Evolutionary conservation across 1,140 invertebrate genomes (phyloP).

Genomic region (Eriosoma lanigerum): DNA sequence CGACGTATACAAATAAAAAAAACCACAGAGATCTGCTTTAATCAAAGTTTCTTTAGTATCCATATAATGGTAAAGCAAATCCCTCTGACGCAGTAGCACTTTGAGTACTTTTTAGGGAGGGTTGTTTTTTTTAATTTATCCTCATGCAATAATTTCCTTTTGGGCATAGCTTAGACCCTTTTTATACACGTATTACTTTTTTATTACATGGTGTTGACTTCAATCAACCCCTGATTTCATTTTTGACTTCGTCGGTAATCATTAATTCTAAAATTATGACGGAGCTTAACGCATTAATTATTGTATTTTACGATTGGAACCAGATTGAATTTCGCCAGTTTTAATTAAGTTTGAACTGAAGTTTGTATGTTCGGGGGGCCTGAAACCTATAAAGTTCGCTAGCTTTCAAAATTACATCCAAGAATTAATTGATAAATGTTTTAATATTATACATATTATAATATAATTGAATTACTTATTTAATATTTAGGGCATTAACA

Average conservation of each 20-base stretch:
- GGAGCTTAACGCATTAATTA: constrained; percentile 31
- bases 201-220: constrained; percentile 50
- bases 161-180: constrained; percentile 11
- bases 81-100: constrained; percentile 3
- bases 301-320: constrained; percentile 20
- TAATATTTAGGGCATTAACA: too few relatives aligned
- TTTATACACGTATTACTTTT: not conserved
- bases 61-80: constrained; percentile 13
- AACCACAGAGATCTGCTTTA: constrained; percentile 38
- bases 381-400: not conserved
- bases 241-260: constrained; percentile 2
- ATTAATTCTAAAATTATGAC: constrained; percentile 39
- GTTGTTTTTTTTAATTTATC: constrained; percentile 46
- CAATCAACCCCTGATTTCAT: constrained; percentile 32
- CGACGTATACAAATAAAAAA: constrained; percentile 36
- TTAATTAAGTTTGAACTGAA: not conserved
- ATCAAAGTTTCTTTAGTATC: constrained; percentile 44
- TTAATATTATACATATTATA: too few relatives aligned
- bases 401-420: too few relatives aligned
- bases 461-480: too few relatives aligned
- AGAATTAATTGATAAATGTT: too few relatives aligned
- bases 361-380: too few relatives aligned
- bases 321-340: constrained; percentile 22
- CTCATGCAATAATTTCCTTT: constrained; percentile 45
- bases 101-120: constrained; percentile 5